Percentiles rank a stretch among this genome's conserved stretches.
These are phyloP conservation scores for Stercorarius parasiticus DNA, from an alignment of 2,113 vertebrate species.

Conservation along the genomic window DNA sequence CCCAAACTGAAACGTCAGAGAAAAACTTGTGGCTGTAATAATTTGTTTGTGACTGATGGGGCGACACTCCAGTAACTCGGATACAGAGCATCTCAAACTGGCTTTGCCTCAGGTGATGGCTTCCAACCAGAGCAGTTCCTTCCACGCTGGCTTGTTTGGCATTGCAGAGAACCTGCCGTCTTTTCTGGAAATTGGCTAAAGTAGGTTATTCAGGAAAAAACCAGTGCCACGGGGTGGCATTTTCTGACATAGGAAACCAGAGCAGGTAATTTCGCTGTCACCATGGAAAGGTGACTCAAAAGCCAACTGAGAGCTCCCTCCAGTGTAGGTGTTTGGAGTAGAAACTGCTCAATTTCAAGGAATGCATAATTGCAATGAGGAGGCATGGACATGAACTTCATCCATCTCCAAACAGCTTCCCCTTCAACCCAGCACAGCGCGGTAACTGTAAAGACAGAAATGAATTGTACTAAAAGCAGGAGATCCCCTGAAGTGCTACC, in stretches of 20 bases:
- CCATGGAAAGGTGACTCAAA: background rate
- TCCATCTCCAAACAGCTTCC: background rate
- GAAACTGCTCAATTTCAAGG: background rate
- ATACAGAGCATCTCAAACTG: background rate
- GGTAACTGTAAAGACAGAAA: background rate
- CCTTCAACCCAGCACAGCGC: background rate
- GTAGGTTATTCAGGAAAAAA: background rate
- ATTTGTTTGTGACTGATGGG: background rate
- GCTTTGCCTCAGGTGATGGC: background rate
- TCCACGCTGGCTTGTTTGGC: background rate
- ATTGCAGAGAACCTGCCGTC: background rate
- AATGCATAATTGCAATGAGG: background rate
- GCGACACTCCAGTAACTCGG: background rate
- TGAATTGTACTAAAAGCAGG: background rate
- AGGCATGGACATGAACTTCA: background rate
- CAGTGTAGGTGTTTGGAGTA: background rate
- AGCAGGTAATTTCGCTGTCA: background rate
- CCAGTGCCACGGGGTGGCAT: background rate
- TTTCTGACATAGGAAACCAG: background rate
- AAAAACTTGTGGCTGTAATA: background rate
- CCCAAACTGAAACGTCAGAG: fast-evolving
- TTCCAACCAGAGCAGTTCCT: background rate
- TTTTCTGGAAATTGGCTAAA: background rate
- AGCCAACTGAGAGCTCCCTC: background rate
- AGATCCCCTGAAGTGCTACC: background rate